Conservation (phyloP, 1,140 invertebrate species). For the Drosophila persimilis region DNA sequence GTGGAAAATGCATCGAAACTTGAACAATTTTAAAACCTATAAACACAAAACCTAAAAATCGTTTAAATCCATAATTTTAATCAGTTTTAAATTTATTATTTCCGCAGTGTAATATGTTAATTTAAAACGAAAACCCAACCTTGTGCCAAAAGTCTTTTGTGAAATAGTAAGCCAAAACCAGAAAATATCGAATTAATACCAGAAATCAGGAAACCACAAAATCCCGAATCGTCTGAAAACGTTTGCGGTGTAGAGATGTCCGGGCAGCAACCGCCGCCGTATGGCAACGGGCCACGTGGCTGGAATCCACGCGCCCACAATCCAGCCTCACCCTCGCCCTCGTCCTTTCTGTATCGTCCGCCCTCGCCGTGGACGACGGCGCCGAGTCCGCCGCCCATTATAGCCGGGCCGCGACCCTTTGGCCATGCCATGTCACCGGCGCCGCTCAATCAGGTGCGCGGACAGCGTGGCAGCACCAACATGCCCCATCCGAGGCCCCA, state of each 20-base stretch:
- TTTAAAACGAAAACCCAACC: constrained; percentile 48
- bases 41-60: background rate
- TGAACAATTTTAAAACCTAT: background rate
- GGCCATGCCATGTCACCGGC: constrained; percentile 85
- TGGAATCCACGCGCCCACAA: constrained; percentile 78
- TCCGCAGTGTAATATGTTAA: constrained; percentile 69
- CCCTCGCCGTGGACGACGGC: constrained; percentile 85
- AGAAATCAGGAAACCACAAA: constrained; percentile 9
- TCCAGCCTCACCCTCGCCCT: constrained; percentile 82
- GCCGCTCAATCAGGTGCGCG: constrained; percentile 80
- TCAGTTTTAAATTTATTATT: constrained; percentile 1
- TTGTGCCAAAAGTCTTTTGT: constrained; percentile 56
- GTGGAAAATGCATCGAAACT: background rate
- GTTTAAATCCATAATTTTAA: constrained; percentile 4
- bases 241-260: constrained; percentile 83
- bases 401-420: constrained; percentile 84
- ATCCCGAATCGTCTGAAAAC: constrained; percentile 23
- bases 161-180: constrained; percentile 16
- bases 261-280: constrained; percentile 84
- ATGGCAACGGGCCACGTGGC: constrained; percentile 84
- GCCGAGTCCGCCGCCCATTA: constrained; percentile 85
- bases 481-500: constrained; percentile 86
- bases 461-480: constrained; percentile 81
- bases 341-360: constrained; percentile 85
- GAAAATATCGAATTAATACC: constrained; percentile 19